Conservation (phyloP, 2,888 invertebrate genomes). For the Julus scandinavius region DNA sequence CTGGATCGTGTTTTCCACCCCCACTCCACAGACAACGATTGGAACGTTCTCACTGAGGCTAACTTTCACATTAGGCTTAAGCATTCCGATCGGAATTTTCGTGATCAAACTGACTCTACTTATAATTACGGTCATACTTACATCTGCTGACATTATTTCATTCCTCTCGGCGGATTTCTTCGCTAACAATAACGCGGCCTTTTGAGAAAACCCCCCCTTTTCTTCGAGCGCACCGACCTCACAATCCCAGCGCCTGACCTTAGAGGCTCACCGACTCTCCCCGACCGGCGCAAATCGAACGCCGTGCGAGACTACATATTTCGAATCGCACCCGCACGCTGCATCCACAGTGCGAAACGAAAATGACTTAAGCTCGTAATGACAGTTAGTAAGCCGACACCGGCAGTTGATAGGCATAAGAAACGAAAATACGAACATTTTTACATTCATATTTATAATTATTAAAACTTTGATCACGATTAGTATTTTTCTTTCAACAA, state of each 20-base stretch:
- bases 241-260: constrained; percentile 56
- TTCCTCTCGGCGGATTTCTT: constrained; percentile 49
- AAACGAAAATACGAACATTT: too few species aligned
- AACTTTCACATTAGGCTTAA: constrained; percentile 44
- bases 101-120: not conserved
- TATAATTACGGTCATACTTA: constrained; percentile 41
- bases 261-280: constrained; percentile 50
- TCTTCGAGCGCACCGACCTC: constrained; percentile 54
- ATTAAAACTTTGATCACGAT: too few species aligned
- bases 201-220: constrained; percentile 16
- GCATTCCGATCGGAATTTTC: not conserved
- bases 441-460: too few species aligned
- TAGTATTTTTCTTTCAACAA: too few species aligned
- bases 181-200: constrained; percentile 41
- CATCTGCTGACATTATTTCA: constrained; percentile 57
- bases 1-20: constrained; percentile 28
- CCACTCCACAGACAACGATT: constrained; percentile 21
- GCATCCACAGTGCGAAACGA: not conserved
- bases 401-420: too few species aligned
- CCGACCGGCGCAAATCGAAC: constrained; percentile 19
- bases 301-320: not conserved
- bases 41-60: constrained; percentile 40
- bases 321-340: constrained; percentile 7
- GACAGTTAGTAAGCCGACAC: not conserved
- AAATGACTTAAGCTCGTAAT: not conserved